Evolutionary conservation across 2,797 vertebrate genomes (phyloP), one percentile per base, ranked within the genome.

Genomic region (Crocidura indochinensis): DNA sequence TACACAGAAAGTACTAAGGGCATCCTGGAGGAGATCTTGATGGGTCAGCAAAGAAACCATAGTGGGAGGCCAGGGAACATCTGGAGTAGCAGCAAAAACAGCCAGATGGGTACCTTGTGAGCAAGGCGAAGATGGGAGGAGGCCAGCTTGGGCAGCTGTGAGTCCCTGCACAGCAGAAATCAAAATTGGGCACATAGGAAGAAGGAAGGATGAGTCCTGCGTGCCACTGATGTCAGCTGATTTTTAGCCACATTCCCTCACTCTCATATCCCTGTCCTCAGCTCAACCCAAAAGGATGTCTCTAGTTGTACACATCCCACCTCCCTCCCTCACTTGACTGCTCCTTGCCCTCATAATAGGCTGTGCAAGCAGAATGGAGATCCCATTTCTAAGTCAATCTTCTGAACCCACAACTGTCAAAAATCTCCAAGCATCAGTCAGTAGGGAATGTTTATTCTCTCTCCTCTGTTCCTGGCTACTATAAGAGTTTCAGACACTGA

Each of bases 61-160:
- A 22, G 65, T 31, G 24, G 91, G 87, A 44, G 17, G 62, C 73
- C 62, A 81, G 15, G 64, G 68, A 76, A 87, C 91, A 89, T 90
- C 88, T 94, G 90, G 93, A 94, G 88, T 94, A 17, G 44, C 0
- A 93, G 87, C 38, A 75, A 46, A 93, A 91, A 84, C 46, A 60
- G 46, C 60, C 91, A 93, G 29, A 68, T 79, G 75, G 88, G 91
- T 60, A 56, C 62, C 6, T 80, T n/a, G 0, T 0, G 44, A 47
- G 82, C 91, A 78, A 0, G 7, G 44, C 2, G 20, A 90, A 51
- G 92, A 86, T 75, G 44, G 76, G 68, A 69, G 44, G 49, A 80
- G 24, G 77, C 64, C 0, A 22, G 86, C 24, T 0, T 15, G 0
- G 49, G 29, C 64, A 10, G 65, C 38, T 71, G 53, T 15, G 17